Evolutionary conservation across 2,113 vertebrate species (phyloP), one percentile per base, ranked within the genome.

Genomic region (Pedionomus torquatus): DNA sequence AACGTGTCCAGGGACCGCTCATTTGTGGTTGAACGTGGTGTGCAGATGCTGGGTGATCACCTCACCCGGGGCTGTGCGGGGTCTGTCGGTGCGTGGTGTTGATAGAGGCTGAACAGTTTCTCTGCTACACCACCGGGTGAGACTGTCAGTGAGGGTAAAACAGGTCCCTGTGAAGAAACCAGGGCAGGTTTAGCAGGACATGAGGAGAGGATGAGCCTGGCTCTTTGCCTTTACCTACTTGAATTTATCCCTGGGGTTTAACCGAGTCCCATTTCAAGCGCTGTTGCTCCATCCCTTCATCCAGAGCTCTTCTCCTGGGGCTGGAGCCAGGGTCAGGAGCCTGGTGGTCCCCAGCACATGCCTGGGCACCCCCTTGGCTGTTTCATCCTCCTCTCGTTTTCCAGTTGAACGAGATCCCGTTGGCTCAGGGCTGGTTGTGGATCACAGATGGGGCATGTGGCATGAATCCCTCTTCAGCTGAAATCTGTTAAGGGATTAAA

Each of bases 1-100:
- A 52, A 0, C 0, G 0, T 5, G 2, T 21, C 35, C 66, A 30
- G 23, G 90, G 60, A 7, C 48, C 2, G 2, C 35, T 48, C 9
- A 0, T 39, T 8, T 13, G 85, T 9, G 65, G 58, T 41, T 13
- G 10, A 43, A 66, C 17, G 16, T 44, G 74, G 7, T 11, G 70
- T 11, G 20, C 69, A 68, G 74, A 30, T 81, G 75, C 35, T 51
- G 89, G 60, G 74, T 13, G 75, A 14, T 21, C 18, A 19, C 55
- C 70, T 35, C 74, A 13, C n/a, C 16, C 11, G 0, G 7, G 13
- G 54, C 31, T 9, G 13, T 21, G 6, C 0, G 0, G 68, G 39
- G 6, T 30, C 74, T 58, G 44, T 16, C 0, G 2, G 58, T 46
- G 33, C 71, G 3, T 6, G 46, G 15, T 28, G 57, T 37, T 10